phyloP scores from a whole-genome alignment of 92 coral and sea anemone genomes.

The Epizoanthus fatuus region DNA sequence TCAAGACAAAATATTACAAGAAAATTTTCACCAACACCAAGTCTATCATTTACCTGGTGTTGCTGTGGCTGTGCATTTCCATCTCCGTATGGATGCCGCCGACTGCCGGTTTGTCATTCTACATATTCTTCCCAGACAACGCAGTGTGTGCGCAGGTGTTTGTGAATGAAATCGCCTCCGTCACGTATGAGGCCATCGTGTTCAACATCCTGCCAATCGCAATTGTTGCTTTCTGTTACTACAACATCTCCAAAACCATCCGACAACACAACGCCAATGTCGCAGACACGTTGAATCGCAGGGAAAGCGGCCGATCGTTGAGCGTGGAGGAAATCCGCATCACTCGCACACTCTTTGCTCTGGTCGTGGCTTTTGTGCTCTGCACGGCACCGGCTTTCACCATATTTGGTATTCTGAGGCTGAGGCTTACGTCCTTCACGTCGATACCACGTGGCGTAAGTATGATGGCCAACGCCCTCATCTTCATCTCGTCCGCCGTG shows the following conservation, averaged over 20 bases:
- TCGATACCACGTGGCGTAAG: conserved; percentile 48
- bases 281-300: not conserved
- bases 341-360: conserved; percentile 37
- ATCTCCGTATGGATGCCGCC: conserved; percentile 32
- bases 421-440: conserved; percentile 27
- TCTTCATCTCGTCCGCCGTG: conserved; percentile 36
- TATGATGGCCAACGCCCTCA: conserved; percentile 43
- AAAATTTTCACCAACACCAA: conserved; percentile 22
- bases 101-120: conserved; percentile 14
- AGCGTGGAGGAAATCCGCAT: conserved; percentile 38
- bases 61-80: conserved; percentile 26
- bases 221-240: conserved; percentile 35
- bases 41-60: conserved; percentile 15
- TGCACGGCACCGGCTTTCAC: conserved; percentile 44
- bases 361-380: conserved; percentile 40
- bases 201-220: conserved; percentile 37
- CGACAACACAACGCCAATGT: conserved; percentile 24
- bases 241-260: conserved; percentile 43
- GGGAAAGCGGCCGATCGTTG: conserved; percentile 19
- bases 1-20: conserved; percentile 34
- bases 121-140: conserved; percentile 37
- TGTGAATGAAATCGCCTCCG: conserved; percentile 30
- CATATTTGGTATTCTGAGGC: conserved; percentile 38
- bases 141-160: conserved; percentile 39
- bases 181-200: conserved; percentile 34